Evolutionary conservation across 1,140 invertebrate genomes (phyloP).

Genomic region (Drosophila parvula): DNA sequence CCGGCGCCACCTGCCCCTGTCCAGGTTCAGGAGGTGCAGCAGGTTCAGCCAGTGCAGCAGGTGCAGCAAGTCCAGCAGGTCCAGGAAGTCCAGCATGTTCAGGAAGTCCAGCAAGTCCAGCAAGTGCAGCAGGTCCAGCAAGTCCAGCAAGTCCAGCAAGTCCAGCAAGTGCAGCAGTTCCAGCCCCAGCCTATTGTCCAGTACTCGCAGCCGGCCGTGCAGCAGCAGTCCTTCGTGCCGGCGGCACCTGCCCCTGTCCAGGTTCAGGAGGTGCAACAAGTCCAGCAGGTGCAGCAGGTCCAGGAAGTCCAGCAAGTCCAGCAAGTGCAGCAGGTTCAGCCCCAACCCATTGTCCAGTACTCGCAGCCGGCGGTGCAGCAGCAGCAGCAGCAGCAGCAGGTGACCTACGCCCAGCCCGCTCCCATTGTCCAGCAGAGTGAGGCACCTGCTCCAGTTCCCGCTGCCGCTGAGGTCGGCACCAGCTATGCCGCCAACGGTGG

Average conservation of each 20-base stretch:
- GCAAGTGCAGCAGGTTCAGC: neutral
- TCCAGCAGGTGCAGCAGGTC: neutral
- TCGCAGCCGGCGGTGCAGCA: conserved; percentile 20
- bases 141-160: too few relatives aligned
- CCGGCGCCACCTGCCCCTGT: conserved; percentile 37
- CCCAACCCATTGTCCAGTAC: conserved; percentile 40
- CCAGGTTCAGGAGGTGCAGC: conserved; percentile 18
- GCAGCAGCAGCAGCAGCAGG: conserved; percentile 40
- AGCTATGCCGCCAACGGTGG: conserved; percentile 67
- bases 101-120: conserved; percentile 22
- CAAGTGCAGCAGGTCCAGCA: conserved; percentile 4
- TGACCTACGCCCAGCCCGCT: conserved; percentile 46
- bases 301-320: neutral
- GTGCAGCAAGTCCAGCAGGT: too few relatives aligned
- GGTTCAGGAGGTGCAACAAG: neutral
- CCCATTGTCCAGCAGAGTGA: conserved; percentile 15
- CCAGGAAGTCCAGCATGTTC: conserved; percentile 24
- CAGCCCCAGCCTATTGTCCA: too few relatives aligned
- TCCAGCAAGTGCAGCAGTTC: too few relatives aligned
- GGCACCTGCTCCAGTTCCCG: conserved; percentile 1
- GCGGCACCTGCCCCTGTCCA: neutral
- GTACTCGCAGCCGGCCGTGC: too few relatives aligned
- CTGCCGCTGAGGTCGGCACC: conserved; percentile 43
- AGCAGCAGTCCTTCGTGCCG: too few relatives aligned
- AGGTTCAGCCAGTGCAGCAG: too few relatives aligned